Conservation (phyloP, 2,797 vertebrate species). For the Strix occidentalis region DNA sequence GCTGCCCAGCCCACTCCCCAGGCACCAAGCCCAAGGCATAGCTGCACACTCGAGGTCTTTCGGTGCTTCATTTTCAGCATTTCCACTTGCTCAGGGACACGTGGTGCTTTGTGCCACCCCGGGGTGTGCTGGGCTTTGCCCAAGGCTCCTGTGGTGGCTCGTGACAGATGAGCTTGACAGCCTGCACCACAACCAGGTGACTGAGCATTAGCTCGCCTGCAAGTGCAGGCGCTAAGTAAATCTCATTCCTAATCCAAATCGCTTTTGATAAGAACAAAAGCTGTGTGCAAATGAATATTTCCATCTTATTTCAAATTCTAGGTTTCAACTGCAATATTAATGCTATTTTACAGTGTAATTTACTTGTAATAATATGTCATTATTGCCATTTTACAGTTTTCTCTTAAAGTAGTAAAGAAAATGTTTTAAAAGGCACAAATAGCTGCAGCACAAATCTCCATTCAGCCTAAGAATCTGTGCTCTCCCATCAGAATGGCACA, state of each 20-base stretch:
- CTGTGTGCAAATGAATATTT: slow-evolving; percentile 78
- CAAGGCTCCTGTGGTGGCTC: neutral
- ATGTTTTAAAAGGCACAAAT: slow-evolving; percentile 77
- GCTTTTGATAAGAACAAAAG: slow-evolving; percentile 78
- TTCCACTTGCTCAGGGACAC: rapidly evolving
- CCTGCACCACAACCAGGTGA: neutral
- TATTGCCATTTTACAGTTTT: slow-evolving; percentile 82
- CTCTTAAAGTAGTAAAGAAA: slow-evolving; percentile 80
- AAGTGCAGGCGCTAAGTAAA: neutral
- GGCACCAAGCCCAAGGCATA: rapidly evolving
- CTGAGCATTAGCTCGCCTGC: neutral
- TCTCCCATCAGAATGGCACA: slow-evolving; percentile 69
- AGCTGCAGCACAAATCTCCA: slow-evolving; percentile 70
- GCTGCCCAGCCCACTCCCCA: neutral
- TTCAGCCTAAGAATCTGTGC: slow-evolving; percentile 72
- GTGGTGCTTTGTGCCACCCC: rapidly evolving
- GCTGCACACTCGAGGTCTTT: rapidly evolving
- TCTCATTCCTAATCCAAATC: slow-evolving; percentile 64
- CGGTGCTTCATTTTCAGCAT: neutral
- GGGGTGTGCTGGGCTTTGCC: neutral
- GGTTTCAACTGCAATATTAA: slow-evolving; percentile 81
- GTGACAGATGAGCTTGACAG: neutral
- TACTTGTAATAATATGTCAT: slow-evolving; percentile 83
- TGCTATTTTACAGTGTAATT: slow-evolving; percentile 79
- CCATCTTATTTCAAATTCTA: slow-evolving; percentile 82